A percentile compares a stretch with the other conserved stretches of the same genome.
Evolutionary conservation across 2,797 vertebrate species (phyloP).

Genomic region (Xerus rutilus): DNA sequence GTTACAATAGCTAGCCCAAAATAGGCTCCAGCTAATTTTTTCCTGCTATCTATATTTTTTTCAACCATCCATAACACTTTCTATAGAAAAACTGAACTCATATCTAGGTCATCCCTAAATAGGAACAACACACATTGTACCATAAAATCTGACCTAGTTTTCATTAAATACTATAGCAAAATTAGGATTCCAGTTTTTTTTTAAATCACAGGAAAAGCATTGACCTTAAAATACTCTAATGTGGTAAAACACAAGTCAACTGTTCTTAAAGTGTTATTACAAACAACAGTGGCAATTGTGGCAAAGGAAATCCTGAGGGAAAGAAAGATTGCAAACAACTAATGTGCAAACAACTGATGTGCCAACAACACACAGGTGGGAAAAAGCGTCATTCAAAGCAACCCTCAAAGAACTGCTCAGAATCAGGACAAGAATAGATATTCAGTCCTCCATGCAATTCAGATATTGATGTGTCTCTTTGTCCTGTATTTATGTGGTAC

Average conservation of each 20-base stretch:
- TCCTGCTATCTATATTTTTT: background rate
- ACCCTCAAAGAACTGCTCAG: background rate
- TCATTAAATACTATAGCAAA: background rate
- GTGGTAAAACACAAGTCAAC: background rate
- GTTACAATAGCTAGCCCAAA: background rate
- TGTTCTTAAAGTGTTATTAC: background rate
- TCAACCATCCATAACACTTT: background rate
- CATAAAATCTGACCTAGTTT: background rate
- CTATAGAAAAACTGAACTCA: background rate
- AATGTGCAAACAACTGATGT: background rate
- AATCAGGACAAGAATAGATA: background rate
- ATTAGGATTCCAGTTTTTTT: background rate
- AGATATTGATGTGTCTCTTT: background rate
- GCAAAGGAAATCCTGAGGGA: background rate
- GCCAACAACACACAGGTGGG: background rate
- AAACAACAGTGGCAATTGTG: background rate
- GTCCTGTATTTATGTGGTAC: background rate
- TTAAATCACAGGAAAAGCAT: slow-evolving; percentile 3
- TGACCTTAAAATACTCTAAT: slow-evolving; percentile 27
- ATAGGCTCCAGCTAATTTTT: background rate
- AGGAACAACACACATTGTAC: background rate
- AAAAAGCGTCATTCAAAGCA: background rate
- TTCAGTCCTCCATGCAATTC: background rate
- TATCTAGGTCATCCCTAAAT: background rate
- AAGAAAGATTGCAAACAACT: background rate